phyloP scores from a whole-genome alignment of 1,140 invertebrate genomes.

The Euglossa dilemma region DNA sequence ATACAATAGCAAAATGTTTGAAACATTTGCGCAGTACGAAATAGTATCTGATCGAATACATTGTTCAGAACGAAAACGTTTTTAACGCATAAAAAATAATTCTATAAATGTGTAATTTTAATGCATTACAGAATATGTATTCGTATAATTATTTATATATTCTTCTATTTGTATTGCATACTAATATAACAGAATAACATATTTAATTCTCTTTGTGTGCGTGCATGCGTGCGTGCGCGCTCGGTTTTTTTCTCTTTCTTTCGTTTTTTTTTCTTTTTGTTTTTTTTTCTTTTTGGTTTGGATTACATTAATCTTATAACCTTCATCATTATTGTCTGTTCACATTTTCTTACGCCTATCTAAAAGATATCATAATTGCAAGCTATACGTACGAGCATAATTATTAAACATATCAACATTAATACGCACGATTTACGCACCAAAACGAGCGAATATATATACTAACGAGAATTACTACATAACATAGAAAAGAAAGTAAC shows the following conservation, averaged over 20 bases:
- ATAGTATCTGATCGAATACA: background rate
- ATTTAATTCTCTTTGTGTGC: constrained; percentile 40
- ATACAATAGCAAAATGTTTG: background rate
- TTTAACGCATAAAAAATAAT: constrained; percentile 6
- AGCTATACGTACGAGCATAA: constrained; percentile 9
- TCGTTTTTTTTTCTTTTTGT: constrained; percentile 6
- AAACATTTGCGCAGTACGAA: constrained; percentile 1
- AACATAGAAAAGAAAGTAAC: background rate
- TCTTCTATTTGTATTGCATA: constrained; percentile 11
- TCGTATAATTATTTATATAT: constrained; percentile 4
- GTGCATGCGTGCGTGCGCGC: constrained; percentile 34
- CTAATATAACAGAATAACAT: constrained; percentile 33
- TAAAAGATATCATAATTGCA: constrained; percentile 56
- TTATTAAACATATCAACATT: constrained; percentile 27
- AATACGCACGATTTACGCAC: constrained; percentile 11
- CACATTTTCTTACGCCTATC: constrained; percentile 80
- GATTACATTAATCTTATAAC: constrained; percentile 69
- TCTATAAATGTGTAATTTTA: background rate
- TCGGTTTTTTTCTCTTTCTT: no score
- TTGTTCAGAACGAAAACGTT: background rate
- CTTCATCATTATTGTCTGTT: constrained; percentile 79
- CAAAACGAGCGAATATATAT: background rate
- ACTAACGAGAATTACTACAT: background rate
- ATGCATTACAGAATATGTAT: constrained; percentile 12
- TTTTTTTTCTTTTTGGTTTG: background rate